Conservation (phyloP, 2,888 invertebrate genomes). For the Tetramorium bicarinatum region DNA sequence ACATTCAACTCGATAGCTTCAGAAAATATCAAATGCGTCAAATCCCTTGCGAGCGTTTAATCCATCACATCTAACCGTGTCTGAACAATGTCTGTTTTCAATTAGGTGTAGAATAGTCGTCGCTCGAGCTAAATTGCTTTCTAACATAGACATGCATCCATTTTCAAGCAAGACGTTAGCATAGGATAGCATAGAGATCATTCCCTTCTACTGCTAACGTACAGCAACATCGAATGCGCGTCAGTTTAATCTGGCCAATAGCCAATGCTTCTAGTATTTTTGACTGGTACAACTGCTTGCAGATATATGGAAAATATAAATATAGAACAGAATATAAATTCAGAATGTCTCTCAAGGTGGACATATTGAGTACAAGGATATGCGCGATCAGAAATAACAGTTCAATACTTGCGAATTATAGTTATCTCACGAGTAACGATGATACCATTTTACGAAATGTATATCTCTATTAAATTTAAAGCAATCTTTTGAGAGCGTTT, state of each 20-base stretch:
- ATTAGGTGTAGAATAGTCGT: conserved; percentile 79
- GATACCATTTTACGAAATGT: neutral
- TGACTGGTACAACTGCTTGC: conserved; percentile 27
- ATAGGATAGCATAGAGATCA: conserved; percentile 64
- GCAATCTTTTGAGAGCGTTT: neutral
- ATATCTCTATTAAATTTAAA: neutral
- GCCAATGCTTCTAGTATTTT: conserved; percentile 78
- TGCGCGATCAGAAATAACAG: neutral
- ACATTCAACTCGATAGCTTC: neutral
- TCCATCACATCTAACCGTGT: neutral
- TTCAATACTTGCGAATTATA: neutral
- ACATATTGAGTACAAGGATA: neutral
- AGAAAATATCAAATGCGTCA: conserved; percentile 9
- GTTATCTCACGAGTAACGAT: neutral
- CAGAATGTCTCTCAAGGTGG: neutral
- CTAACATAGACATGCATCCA: conserved; percentile 79
- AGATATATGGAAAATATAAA: neutral
- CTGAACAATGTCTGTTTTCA: conserved; percentile 32
- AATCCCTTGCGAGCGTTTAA: conserved; percentile 7
- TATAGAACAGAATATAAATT: neutral
- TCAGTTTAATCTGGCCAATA: conserved; percentile 77
- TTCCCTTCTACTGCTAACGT: conserved; percentile 53
- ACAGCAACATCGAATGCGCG: conserved; percentile 72
- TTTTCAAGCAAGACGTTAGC: conserved; percentile 61
- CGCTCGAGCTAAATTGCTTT: conserved; percentile 82